Evolutionary conservation across 1,140 invertebrate species (phyloP), one percentile per base, ranked within the genome.

Genomic region (Rhagoletis pomonella): DNA sequence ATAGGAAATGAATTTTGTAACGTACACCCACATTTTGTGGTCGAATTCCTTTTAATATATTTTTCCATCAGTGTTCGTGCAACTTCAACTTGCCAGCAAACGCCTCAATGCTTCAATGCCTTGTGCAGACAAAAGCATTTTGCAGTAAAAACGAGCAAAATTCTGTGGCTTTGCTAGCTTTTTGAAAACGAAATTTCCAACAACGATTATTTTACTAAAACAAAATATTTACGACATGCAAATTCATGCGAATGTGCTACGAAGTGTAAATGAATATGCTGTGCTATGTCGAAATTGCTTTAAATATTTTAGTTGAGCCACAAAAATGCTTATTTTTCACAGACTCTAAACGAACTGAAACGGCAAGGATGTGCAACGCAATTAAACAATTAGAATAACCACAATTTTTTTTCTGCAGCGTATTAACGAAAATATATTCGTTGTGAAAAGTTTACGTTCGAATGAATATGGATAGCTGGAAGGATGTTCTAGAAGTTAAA

Each of bases 301-400:
- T 58, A 81, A 81, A 81, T 81, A 81, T 55, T 81, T 81, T 81
- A 81, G 47, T 58, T 7, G 47, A 81, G 55, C 73, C 73, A 81
- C 73, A 81, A 81, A 81, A 81, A 81, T 81, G 73, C 17, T 55
- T 81, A 81, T 81, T 29, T 81, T 81, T 81, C 73, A 9, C n/a
- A 81, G n/a, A 44, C 44, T n/a, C 42, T 10, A 10, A 81, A 29
- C 19, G 44, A 81, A 58, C 29, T 29, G n/a, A 14, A 55, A 55
- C n/a, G 19, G 47, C 44, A 81, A 81, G 47, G 73, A 47, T 14
- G 9, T 73, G 67, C 14, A 73, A 73, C 5, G 67, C 67, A 73
- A 73, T 73, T 73, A 73, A 73, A 47, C 67, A 73, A 73, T 73
- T 73, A 73, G 39, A 73, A 39, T 10, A 17, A 73, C 67, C 67